These are phyloP conservation scores for Saguinus imperator DNA, from an alignment of 2,113 vertebrate species.

Conservation along the genomic window DNA sequence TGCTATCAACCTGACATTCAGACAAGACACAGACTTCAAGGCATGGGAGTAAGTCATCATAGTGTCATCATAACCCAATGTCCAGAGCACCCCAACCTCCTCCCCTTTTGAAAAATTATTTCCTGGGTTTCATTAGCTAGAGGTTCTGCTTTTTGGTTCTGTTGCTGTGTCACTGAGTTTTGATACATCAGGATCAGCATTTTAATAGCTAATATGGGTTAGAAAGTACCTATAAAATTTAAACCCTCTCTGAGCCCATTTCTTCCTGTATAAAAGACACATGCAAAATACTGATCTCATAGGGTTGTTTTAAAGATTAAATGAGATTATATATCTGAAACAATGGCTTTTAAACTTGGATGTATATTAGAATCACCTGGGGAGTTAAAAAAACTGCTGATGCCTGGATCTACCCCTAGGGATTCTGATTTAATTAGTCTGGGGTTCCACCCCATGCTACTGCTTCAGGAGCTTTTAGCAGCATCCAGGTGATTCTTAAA, in stretches of 20 bases:
- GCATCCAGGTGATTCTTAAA: neutral
- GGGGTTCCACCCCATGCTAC: neutral
- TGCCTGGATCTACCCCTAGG: neutral
- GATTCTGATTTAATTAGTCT: neutral
- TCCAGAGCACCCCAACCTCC: neutral
- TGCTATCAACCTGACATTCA: neutral
- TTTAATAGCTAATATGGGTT: neutral
- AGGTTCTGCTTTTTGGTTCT: neutral
- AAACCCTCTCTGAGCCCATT: neutral
- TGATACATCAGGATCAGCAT: neutral
- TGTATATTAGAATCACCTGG: neutral
- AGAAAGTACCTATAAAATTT: conserved; percentile 19
- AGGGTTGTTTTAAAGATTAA: neutral
- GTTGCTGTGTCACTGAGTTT: neutral
- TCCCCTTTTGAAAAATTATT: neutral
- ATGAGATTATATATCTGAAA: neutral
- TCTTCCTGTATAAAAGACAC: neutral
- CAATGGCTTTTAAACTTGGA: neutral
- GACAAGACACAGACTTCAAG: neutral
- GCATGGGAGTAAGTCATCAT: neutral
- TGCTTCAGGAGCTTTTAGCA: neutral
- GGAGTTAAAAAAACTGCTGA: neutral
- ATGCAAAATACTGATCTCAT: neutral
- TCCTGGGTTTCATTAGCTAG: neutral
- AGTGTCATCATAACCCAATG: neutral